phyloP scores from a whole-genome alignment of 35 echinoderm and acorn worm species.

The Heliocidaris erythrogramma region DNA sequence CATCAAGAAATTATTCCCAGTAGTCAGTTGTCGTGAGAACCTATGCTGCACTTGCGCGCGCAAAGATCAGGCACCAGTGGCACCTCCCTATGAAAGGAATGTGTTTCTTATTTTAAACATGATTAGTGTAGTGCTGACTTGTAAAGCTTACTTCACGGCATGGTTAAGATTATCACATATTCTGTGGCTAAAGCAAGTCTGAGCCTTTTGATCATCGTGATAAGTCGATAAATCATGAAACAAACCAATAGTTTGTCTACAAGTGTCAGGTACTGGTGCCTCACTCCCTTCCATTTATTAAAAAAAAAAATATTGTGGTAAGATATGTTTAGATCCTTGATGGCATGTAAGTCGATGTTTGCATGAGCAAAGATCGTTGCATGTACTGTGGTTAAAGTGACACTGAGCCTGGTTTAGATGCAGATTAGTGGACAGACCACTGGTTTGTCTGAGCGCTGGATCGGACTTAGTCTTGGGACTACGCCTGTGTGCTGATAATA shows the following conservation, averaged over 20 bases:
- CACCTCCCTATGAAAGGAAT: background rate
- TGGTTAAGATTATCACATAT: background rate
- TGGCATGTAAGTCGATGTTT: background rate
- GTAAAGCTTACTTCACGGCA: background rate
- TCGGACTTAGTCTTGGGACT: background rate
- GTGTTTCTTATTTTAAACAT: background rate
- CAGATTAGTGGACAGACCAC: background rate
- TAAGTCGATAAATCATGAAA: background rate
- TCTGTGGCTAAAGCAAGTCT: background rate
- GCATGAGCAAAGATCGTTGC: background rate
- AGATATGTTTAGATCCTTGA: background rate
- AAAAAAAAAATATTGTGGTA: background rate
- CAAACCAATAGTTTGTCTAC: background rate
- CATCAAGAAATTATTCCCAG: too few relatives aligned
- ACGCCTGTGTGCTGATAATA: background rate
- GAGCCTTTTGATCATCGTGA: background rate
- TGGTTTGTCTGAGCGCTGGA: background rate
- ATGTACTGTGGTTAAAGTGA: conserved; percentile 1
- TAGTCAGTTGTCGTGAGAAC: background rate
- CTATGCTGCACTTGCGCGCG: background rate
- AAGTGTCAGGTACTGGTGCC: background rate
- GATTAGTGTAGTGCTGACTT: background rate
- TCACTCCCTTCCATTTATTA: background rate
- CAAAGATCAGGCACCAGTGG: background rate
- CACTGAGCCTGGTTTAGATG: background rate